Evolutionary conservation across 2,888 invertebrate genomes (phyloP), one percentile per base, ranked within the genome.

Genomic region (Hirtodrosophila trivittata): DNA sequence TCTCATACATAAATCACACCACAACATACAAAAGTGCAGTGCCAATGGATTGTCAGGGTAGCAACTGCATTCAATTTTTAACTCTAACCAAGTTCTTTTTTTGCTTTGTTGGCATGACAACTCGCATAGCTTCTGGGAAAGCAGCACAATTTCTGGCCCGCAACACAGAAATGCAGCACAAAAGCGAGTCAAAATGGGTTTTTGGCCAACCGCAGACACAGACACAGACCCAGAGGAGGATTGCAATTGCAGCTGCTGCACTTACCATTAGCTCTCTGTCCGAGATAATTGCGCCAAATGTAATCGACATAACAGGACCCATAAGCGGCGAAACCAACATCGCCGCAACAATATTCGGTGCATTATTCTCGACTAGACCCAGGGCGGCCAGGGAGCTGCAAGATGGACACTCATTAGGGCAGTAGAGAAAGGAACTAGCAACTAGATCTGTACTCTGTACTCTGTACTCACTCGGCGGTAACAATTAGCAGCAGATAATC

Each of bases 281-380:
- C 18, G 95, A 93, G 77, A 96, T 95, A 63, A 95, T 95, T 14
- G 94, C 93, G 5, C 96, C 96, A 88, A 96, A 96, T 50, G 96
- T 95, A 69, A 95, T 93, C n/a, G 96, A 96, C 94, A 96, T 94
- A 9, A 96, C 96, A 0, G 96, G 96, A 0, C 96, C 96, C 95
- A 95, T 95, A 8, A 95, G 91, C 0, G 95, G 95, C 1, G 95
- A 95, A 0, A 95, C 94, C 78, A 95, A 89, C 95, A 95, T 95
- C 18, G 95, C 95, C 18, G 95, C 95, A 14, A 94, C 94, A 67
- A 97, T 94, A 78, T 95, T 94, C 0, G 96, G 95, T 4, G 96
- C 94, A 87, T 95, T 96, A 91, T 95, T 95, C 89, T 96, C 96
- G 16, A 95, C 93, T 33, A 97, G 91, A 38, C 96, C 96, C 55